phyloP scores from a whole-genome alignment of 1,140 invertebrate genomes.

The Zeugodacus cucurbitae region DNA sequence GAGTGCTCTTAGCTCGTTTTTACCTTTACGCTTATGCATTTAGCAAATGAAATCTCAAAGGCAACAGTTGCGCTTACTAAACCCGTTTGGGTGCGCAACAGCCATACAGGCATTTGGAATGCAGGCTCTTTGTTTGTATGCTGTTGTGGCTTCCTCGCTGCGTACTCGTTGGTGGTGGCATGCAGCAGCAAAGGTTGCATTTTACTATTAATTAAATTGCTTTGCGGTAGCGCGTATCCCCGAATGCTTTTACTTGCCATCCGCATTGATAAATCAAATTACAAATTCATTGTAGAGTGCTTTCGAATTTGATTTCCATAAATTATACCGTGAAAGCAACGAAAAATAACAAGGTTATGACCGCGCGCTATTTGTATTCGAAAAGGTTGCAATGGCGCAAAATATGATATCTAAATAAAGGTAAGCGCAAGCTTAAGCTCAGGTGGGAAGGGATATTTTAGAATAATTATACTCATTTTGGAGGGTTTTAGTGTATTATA shows the following conservation, averaged over 20 bases:
- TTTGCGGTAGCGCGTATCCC: neutral
- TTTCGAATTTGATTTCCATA: neutral
- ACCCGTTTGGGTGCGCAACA: neutral
- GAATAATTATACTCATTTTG: no score
- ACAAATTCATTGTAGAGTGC: neutral
- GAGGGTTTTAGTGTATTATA: no score
- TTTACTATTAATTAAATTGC: constrained; percentile 10
- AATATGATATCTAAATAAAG: no score
- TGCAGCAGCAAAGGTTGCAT: neutral
- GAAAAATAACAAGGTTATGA: no score
- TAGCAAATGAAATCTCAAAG: neutral
- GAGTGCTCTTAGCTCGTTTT: neutral
- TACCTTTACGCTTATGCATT: neutral
- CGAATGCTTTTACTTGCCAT: neutral
- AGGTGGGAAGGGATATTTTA: no score
- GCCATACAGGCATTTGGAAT: neutral
- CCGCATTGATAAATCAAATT: neutral
- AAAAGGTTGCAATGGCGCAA: no score
- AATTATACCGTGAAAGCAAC: neutral
- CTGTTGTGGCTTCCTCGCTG: neutral
- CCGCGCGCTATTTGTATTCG: no score
- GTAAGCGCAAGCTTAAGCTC: no score
- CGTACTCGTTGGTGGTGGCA: neutral
- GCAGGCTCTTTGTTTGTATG: neutral
- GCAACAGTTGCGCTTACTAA: neutral